phyloP scores from a whole-genome alignment of 1,140 invertebrate species.

The Drosophila pandora region DNA sequence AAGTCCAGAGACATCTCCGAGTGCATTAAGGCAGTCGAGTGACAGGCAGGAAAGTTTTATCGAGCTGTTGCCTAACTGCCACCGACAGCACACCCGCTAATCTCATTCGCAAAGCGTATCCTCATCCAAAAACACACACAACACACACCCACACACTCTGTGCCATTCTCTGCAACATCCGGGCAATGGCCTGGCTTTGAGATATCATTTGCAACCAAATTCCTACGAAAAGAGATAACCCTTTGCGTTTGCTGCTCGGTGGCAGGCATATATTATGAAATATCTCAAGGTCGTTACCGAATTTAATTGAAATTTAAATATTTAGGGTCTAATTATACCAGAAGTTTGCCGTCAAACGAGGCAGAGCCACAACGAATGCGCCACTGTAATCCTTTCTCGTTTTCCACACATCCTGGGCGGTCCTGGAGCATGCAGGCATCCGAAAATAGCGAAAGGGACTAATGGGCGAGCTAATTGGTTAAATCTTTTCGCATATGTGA shows the following conservation, averaged over 20 bases:
- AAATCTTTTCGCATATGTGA: constrained; percentile 9
- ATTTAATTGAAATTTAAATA: constrained; percentile 2
- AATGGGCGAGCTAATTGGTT: constrained; percentile 21
- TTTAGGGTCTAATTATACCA: neutral
- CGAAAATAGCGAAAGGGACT: constrained; percentile 17
- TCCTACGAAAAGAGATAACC: constrained; percentile 21
- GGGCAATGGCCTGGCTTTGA: constrained; percentile 1
- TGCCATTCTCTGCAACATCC: constrained; percentile 13
- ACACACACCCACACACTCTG: constrained; percentile 11
- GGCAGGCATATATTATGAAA: constrained; percentile 42
- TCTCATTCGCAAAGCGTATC: constrained; percentile 29
- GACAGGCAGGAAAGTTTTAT: constrained; percentile 62
- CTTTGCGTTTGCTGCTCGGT: constrained; percentile 26
- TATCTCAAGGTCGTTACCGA: constrained; percentile 24
- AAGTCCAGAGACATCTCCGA: neutral
- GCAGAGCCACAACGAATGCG: neutral
- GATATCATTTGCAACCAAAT: constrained; percentile 18
- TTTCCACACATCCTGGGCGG: neutral
- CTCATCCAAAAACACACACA: neutral
- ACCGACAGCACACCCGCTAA: constrained; percentile 37
- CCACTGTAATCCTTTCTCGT: neutral
- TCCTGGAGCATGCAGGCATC: constrained; percentile 1
- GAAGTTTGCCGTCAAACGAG: neutral
- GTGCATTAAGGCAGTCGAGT: constrained; percentile 12
- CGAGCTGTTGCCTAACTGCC: constrained; percentile 32